Evolutionary conservation across 2,888 invertebrate species (phyloP).

Genomic region (Penaeus monodon): DNA sequence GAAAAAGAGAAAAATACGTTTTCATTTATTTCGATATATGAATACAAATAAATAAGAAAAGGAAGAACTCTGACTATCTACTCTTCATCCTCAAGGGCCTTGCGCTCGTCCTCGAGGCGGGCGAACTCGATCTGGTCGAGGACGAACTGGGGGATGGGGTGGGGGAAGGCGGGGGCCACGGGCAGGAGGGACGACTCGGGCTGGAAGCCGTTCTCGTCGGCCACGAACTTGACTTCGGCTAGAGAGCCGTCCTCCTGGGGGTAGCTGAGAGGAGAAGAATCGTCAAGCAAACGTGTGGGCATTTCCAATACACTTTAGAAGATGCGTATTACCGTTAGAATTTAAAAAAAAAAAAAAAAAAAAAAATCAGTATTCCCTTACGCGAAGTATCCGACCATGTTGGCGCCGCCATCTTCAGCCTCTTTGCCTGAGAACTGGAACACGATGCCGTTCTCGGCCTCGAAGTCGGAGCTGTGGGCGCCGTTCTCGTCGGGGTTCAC

Average conservation of each 20-base stretch:
- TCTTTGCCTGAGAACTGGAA: constrained; percentile 27
- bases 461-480: constrained; percentile 36
- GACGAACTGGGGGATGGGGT: constrained; percentile 47
- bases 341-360: too few relatives aligned
- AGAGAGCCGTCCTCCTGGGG: too few relatives aligned
- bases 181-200: constrained; percentile 47
- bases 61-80: too few relatives aligned
- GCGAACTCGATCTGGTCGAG: constrained; percentile 50
- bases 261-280: too few relatives aligned
- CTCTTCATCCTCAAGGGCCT: background rate
- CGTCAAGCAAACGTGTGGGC: too few relatives aligned
- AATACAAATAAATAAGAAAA: too few relatives aligned
- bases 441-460: constrained; percentile 23
- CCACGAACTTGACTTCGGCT: too few relatives aligned
- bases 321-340: too few relatives aligned
- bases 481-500: constrained; percentile 30
- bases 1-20: too few relatives aligned
- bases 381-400: constrained; percentile 14
- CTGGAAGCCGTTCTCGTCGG: background rate
- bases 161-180: constrained; percentile 52
- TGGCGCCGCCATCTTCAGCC: constrained; percentile 12
- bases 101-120: constrained; percentile 11
- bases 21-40: too few relatives aligned
- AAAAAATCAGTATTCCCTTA: too few relatives aligned
- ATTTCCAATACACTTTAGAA: too few relatives aligned